Percentiles rank a stretch among this genome's conserved stretches.
Evolutionary conservation across 2,797 vertebrate genomes (phyloP).

Genomic region (Diplodus puntazzo): DNA sequence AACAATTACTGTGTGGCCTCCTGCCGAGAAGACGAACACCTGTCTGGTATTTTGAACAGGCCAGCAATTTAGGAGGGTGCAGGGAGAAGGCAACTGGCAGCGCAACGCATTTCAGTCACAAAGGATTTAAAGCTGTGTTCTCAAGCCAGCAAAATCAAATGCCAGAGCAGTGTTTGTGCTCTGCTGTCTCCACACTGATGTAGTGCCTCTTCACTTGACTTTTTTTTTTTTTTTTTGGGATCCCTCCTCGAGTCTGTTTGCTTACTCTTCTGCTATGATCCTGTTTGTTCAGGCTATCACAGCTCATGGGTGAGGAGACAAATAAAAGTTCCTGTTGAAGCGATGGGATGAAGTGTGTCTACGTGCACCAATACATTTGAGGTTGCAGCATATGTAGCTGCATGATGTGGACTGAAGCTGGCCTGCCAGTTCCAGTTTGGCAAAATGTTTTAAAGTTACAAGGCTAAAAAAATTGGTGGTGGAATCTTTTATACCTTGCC

Average conservation of each 20-base stretch:
- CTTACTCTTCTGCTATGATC: neutral
- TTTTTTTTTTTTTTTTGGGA: neutral
- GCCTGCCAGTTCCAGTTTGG: neutral
- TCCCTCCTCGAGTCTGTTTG: neutral
- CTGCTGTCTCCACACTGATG: neutral
- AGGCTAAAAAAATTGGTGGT: neutral
- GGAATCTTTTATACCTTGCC: neutral
- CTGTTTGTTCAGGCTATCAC: neutral
- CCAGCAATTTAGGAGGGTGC: neutral
- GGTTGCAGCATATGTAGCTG: neutral
- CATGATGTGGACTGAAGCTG: neutral
- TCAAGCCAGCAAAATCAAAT: constrained; percentile 2
- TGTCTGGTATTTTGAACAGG: neutral
- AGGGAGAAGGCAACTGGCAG: constrained; percentile 5
- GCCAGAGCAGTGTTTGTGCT: constrained; percentile 7
- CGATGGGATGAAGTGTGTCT: constrained; percentile 2
- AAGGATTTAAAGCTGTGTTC: constrained; percentile 26
- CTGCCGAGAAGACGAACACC: constrained; percentile 12
- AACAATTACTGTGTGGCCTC: constrained; percentile 1
- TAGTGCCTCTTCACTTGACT: neutral
- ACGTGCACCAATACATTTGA: neutral
- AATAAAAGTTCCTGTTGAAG: neutral
- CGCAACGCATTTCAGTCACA: constrained; percentile 2
- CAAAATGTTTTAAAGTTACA: neutral
- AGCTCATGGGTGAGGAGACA: neutral